Percentiles rank a stretch among this genome's conserved stretches.
phyloP scores from a whole-genome alignment of 2,113 vertebrate species.

The Willisornis vidua region DNA sequence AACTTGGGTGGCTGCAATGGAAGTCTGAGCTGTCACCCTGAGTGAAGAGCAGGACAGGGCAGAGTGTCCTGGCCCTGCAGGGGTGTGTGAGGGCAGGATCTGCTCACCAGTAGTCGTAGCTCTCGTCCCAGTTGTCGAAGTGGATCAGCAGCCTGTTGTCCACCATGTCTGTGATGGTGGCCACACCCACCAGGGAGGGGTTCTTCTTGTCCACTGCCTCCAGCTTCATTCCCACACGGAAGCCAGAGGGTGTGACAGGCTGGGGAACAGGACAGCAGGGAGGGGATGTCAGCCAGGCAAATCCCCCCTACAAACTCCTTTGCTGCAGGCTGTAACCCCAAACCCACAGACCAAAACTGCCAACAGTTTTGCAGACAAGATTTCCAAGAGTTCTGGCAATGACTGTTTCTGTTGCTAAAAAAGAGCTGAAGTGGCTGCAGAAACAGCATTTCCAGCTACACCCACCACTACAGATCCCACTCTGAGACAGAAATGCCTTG shows the following conservation, averaged over 20 bases:
- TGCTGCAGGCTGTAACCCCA: neutral
- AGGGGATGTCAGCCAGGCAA: neutral
- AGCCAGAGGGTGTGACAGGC: constrained; percentile 88
- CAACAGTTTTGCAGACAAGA: neutral
- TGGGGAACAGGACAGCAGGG: constrained; percentile 23
- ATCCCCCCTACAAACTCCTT: neutral
- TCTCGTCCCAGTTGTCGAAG: constrained; percentile 91
- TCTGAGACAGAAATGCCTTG: neutral
- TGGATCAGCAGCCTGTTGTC: constrained; percentile 89
- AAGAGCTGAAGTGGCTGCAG: neutral
- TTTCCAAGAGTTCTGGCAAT: neutral
- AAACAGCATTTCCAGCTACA: neutral
- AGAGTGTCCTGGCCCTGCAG: neutral
- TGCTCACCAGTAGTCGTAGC: constrained; percentile 88
- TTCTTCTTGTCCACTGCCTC: constrained; percentile 91
- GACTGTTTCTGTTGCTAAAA: neutral
- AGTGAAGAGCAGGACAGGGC: neutral
- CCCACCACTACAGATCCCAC: neutral
- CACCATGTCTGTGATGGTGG: constrained; percentile 82
- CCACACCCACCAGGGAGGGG: constrained; percentile 84
- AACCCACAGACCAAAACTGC: neutral
- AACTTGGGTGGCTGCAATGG: neutral
- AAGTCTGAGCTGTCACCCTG: neutral
- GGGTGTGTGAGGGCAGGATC: neutral
- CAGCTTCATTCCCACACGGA: constrained; percentile 90